Evolutionary conservation across 2,113 vertebrate species (phyloP).

Genomic region (Marcusenius ussheri): DNA sequence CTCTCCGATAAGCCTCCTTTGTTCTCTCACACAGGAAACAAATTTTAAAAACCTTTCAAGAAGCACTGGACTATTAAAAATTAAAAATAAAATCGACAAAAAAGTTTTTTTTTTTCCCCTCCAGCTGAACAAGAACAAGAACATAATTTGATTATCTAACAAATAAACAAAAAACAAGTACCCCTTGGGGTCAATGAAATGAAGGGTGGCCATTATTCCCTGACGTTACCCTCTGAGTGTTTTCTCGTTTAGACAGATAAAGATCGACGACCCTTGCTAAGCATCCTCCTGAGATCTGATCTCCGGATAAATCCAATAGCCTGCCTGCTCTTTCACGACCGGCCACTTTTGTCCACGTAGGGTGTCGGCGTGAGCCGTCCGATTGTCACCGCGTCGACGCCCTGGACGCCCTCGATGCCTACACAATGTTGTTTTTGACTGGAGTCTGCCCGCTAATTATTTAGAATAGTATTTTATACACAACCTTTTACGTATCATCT

Average conservation of each 20-base stretch:
- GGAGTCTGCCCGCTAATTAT: not conserved
- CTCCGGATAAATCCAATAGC: not conserved
- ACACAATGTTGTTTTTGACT: not conserved
- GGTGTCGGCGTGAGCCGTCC: too few relatives aligned
- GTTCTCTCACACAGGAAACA: conserved; percentile 16
- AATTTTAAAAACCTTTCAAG: not conserved
- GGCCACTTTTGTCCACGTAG: not conserved
- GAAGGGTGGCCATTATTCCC: not conserved
- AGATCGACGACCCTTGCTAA: not conserved
- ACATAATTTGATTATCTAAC: not conserved
- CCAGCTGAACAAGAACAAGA: not conserved
- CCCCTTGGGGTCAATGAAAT: not conserved
- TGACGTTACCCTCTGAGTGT: not conserved
- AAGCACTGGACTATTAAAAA: not conserved
- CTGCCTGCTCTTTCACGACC: not conserved
- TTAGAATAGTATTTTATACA: not conserved
- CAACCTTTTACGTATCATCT: not conserved
- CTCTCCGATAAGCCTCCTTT: not conserved
- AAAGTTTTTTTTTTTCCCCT: not conserved
- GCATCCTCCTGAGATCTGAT: not conserved
- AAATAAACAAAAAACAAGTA: not conserved
- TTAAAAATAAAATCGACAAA: not conserved
- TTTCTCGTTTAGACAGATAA: not conserved
- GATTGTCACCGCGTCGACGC: not conserved
- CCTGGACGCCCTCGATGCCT: not conserved